Conservation (phyloP, 2,113 vertebrate genomes). For the Picathartes gymnocephalus region DNA sequence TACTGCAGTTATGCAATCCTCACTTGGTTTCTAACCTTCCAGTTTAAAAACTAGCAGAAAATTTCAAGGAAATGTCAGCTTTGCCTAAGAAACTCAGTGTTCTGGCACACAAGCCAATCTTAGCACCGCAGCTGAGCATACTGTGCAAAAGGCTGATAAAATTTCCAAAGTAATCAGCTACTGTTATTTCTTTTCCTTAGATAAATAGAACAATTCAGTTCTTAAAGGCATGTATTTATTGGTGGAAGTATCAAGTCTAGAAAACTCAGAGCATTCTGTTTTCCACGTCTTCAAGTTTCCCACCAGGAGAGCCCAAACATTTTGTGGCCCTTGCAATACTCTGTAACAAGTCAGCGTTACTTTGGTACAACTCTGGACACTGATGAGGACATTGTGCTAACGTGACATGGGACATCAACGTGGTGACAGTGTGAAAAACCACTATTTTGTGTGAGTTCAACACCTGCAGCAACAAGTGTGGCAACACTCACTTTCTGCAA, state of each 20-base stretch:
- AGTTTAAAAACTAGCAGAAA: background rate
- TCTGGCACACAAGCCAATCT: background rate
- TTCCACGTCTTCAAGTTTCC: background rate
- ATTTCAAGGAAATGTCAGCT: background rate
- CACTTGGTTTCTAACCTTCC: background rate
- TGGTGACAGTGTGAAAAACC: background rate
- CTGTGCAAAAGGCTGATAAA: background rate
- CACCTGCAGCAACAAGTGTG: background rate
- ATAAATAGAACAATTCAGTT: background rate
- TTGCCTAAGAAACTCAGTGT: background rate
- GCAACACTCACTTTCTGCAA: background rate
- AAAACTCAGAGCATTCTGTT: background rate
- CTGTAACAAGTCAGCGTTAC: background rate
- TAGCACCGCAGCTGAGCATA: background rate
- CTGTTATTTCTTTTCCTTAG: background rate
- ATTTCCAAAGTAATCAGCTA: background rate
- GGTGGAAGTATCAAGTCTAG: background rate
- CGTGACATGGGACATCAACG: accelerated
- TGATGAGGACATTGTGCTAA: background rate
- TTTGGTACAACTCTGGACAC: background rate
- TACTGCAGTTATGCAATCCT: background rate
- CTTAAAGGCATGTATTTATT: background rate
- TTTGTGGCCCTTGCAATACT: background rate
- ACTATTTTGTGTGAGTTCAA: background rate
- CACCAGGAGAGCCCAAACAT: background rate